Percentiles rank a stretch among this genome's conserved stretches.
Evolutionary conservation across 2,113 vertebrate genomes (phyloP).

Genomic region (Solenodon paradoxus): DNA sequence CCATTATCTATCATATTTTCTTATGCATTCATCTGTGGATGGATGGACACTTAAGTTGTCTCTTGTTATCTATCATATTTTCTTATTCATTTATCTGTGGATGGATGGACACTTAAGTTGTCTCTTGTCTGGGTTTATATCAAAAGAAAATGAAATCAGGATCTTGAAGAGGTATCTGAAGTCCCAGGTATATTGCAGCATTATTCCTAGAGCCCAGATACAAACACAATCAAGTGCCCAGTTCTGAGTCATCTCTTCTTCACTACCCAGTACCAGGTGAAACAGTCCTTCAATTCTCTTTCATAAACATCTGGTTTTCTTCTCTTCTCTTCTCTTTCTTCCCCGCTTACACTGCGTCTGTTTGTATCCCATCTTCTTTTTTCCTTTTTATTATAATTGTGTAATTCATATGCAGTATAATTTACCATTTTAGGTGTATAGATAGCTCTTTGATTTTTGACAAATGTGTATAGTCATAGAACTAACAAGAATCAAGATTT

Average conservation of each 20-base stretch:
- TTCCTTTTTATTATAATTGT: background rate
- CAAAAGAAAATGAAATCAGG: background rate
- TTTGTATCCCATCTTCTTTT: background rate
- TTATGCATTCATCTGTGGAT: too few species aligned
- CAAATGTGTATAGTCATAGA: background rate
- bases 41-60: background rate
- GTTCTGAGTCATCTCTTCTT: background rate
- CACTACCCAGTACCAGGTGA: background rate
- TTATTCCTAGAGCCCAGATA: background rate
- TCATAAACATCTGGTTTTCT: background rate
- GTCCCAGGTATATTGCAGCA: background rate
- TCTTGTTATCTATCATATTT: background rate
- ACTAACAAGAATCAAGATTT: background rate
- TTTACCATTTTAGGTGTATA: background rate
- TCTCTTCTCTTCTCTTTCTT: background rate
- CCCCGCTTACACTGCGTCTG: background rate
- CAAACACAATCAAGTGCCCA: background rate
- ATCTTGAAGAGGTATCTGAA: background rate
- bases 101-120: background rate
- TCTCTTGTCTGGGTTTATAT: background rate
- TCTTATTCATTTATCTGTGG: background rate
- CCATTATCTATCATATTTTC: too few species aligned
- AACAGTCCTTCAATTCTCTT: background rate
- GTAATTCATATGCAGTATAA: background rate
- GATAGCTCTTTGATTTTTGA: background rate